phyloP scores from a whole-genome alignment of 64 coral and sea anemone genomes.

The Stylophora pistillata region DNA sequence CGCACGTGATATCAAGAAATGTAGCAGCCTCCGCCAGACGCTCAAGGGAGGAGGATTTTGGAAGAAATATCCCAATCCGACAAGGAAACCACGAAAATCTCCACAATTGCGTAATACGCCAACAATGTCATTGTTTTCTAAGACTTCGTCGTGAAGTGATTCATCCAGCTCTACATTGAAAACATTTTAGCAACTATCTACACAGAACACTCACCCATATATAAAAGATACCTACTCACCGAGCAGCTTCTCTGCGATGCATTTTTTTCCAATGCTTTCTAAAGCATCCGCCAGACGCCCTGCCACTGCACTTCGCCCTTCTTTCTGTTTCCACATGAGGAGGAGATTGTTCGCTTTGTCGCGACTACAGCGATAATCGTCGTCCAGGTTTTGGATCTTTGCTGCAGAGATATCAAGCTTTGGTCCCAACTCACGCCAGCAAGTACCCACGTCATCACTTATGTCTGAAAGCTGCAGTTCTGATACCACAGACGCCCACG shows the following conservation, averaged over 20 bases:
- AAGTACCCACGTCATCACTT: constrained; percentile 70
- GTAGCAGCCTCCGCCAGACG: too few species aligned
- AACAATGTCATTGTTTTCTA: too few species aligned
- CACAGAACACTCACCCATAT: neutral
- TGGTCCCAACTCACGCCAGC: constrained; percentile 67
- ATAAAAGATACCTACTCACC: constrained; percentile 1
- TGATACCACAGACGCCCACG: too few species aligned
- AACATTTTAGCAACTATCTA: too few species aligned
- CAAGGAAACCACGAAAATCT: too few species aligned
- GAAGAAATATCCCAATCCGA: too few species aligned
- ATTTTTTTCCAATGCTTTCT: constrained; percentile 25
- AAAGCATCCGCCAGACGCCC: constrained; percentile 37
- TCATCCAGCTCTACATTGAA: too few species aligned
- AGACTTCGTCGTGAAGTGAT: too few species aligned
- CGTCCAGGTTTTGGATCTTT: constrained; percentile 77
- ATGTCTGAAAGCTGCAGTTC: constrained; percentile 15
- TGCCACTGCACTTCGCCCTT: constrained; percentile 25
- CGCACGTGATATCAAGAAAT: too few species aligned
- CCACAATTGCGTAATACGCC: too few species aligned
- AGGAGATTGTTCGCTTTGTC: constrained; percentile 68
- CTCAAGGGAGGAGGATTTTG: too few species aligned
- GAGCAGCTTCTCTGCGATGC: constrained; percentile 62
- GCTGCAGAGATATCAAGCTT: constrained; percentile 30
- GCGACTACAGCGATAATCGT: constrained; percentile 28
- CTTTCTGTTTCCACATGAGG: constrained; percentile 12